These are phyloP conservation scores for Emydura subglobosa DNA, from an alignment of 2,113 vertebrate species.

Conservation along the genomic window DNA sequence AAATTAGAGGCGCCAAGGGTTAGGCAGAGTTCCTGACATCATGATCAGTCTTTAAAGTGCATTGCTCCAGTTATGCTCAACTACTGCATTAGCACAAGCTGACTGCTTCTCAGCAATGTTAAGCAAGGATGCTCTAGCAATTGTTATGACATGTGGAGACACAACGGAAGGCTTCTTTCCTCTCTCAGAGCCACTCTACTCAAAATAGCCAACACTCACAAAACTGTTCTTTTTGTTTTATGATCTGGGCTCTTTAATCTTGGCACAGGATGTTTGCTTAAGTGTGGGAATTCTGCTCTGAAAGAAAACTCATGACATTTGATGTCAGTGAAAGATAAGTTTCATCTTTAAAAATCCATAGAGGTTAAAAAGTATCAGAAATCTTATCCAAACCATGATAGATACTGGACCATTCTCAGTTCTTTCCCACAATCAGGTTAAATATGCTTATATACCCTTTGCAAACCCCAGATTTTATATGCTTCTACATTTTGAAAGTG, in stretches of 20 bases:
- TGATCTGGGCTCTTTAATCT: neutral
- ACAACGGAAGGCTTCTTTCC: neutral
- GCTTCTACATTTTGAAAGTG: neutral
- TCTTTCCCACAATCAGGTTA: neutral
- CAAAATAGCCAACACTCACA: neutral
- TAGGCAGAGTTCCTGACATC: neutral
- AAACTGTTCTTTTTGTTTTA: neutral
- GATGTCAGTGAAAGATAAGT: neutral
- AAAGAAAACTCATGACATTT: neutral
- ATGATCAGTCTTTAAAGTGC: neutral
- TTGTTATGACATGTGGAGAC: neutral
- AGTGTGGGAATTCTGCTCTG: neutral
- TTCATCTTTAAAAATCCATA: neutral
- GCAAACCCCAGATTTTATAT: neutral
- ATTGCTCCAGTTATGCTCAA: neutral
- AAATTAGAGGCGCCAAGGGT: slow-evolving; percentile 19
- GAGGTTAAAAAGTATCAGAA: neutral
- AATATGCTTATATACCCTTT: neutral
- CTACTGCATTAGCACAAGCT: fast-evolving
- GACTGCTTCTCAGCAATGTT: neutral
- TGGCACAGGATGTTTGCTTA: neutral
- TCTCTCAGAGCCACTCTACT: neutral
- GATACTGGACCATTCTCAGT: neutral
- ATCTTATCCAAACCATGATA: neutral
- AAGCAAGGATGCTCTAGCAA: neutral